A percentile compares a stretch with the other conserved stretches of the same genome.
Conservation (phyloP, 2,888 invertebrate species). For the Rhogogaster chlorosoma region DNA sequence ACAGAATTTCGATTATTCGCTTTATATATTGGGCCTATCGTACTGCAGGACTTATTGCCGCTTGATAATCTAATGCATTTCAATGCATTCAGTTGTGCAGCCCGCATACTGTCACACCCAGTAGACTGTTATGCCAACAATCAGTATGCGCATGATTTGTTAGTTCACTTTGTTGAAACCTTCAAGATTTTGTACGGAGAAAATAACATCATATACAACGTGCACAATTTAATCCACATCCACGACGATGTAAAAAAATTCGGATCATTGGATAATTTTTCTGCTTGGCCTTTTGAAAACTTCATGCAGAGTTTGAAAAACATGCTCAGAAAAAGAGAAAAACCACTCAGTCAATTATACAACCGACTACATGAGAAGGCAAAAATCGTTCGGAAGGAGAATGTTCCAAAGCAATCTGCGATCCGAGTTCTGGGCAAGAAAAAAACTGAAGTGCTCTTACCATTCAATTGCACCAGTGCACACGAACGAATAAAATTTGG, state of each 20-base stretch:
- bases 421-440: background rate
- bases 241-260: background rate
- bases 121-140: background rate
- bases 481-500: background rate
- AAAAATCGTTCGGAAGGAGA: too few relatives aligned
- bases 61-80: background rate
- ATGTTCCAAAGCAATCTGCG: background rate
- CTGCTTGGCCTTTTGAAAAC: conserved; percentile 6
- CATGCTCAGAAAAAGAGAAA: background rate
- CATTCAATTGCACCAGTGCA: background rate
- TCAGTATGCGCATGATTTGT: background rate
- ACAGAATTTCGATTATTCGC: background rate
- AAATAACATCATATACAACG: conserved; percentile 1
- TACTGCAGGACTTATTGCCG: background rate
- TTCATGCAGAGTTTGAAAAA: background rate
- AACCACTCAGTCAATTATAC: background rate
- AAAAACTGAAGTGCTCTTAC: background rate
- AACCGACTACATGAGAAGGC: background rate
- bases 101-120: background rate
- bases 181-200: background rate
- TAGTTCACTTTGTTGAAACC: background rate
- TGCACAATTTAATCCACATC: conserved; percentile 3
- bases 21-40: background rate
- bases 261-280: conserved; percentile 1
- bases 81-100: background rate